Conservation (phyloP, 1,140 invertebrate genomes). For the Dinoponera quadriceps region DNA sequence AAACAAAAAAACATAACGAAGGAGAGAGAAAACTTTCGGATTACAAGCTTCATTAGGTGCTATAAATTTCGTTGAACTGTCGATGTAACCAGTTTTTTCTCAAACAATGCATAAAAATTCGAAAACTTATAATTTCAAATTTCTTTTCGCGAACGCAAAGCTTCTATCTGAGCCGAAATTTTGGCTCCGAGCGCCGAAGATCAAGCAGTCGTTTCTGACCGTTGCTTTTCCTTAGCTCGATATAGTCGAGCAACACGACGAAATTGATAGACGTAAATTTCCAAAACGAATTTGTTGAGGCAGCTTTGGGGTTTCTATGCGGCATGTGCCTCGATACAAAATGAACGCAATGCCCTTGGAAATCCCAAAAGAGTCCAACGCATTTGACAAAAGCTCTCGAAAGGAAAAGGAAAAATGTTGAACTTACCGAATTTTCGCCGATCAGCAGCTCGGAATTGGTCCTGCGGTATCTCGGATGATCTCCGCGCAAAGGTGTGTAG, state of each 20-base stretch:
- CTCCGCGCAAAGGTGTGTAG: slow-evolving; percentile 23
- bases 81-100: too few species aligned
- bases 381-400: slow-evolving; percentile 1
- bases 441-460: neutral
- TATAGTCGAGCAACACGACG: neutral
- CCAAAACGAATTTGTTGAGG: slow-evolving; percentile 78
- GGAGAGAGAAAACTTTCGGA: too few species aligned
- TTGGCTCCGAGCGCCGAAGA: too few species aligned
- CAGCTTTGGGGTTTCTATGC: slow-evolving; percentile 86
- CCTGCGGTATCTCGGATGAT: slow-evolving; percentile 20
- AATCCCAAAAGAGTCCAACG: slow-evolving; percentile 85
- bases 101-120: too few species aligned
- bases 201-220: neutral
- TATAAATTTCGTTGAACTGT: too few species aligned
- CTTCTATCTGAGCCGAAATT: too few species aligned
- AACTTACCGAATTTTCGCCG: slow-evolving; percentile 16
- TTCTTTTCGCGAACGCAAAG: too few species aligned
- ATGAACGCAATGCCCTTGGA: slow-evolving; percentile 85
- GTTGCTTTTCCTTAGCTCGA: too few species aligned
- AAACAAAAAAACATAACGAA: too few species aligned
- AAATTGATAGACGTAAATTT: too few species aligned
- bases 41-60: too few species aligned
- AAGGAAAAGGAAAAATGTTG: neutral
- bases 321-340: slow-evolving; percentile 83
- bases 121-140: too few species aligned